A percentile compares a stretch with the other conserved stretches of the same genome.
Evolutionary conservation across 2,888 invertebrate genomes (phyloP).

Genomic region (Penaeus monodon): DNA sequence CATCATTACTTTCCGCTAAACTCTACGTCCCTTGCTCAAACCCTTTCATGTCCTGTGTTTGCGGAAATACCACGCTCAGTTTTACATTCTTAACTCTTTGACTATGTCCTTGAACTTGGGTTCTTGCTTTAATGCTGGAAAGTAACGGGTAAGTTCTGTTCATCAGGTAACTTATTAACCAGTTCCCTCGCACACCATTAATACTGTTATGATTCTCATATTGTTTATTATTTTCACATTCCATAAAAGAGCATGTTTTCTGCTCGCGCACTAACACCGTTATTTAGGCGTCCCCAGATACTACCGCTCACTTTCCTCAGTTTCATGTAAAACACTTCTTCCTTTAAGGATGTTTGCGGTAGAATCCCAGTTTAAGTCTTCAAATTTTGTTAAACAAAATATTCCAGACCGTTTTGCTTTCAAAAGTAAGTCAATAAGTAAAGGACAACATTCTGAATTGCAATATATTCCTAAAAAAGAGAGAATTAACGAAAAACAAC

Average conservation of each 20-base stretch:
- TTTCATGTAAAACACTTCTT: too few species aligned
- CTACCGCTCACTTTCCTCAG: constrained; percentile 21
- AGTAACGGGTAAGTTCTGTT: not conserved
- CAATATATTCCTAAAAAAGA: not conserved
- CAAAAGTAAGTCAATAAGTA: too few species aligned
- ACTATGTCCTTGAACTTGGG: constrained; percentile 30
- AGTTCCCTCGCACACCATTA: not conserved
- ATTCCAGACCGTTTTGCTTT: too few species aligned
- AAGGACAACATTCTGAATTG: not conserved
- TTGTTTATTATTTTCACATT: not conserved
- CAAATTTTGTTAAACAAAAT: too few species aligned
- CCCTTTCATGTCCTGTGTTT: not conserved
- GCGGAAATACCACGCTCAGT: constrained; percentile 35
- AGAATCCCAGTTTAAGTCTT: too few species aligned
- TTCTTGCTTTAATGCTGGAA: not conserved
- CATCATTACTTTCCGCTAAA: too few species aligned
- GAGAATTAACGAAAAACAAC: not conserved
- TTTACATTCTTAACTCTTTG: not conserved
- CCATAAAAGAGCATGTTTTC: constrained; percentile 1
- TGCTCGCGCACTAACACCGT: constrained; percentile 29
- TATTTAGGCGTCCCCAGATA: constrained; percentile 26
- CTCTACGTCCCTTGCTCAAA: too few species aligned
- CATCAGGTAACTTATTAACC: not conserved
- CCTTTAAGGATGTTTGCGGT: too few species aligned
- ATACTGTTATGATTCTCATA: too few species aligned